These are phyloP conservation scores for Drosophila burlai DNA, from an alignment of 1,140 invertebrate genomes.

Conservation along the genomic window DNA sequence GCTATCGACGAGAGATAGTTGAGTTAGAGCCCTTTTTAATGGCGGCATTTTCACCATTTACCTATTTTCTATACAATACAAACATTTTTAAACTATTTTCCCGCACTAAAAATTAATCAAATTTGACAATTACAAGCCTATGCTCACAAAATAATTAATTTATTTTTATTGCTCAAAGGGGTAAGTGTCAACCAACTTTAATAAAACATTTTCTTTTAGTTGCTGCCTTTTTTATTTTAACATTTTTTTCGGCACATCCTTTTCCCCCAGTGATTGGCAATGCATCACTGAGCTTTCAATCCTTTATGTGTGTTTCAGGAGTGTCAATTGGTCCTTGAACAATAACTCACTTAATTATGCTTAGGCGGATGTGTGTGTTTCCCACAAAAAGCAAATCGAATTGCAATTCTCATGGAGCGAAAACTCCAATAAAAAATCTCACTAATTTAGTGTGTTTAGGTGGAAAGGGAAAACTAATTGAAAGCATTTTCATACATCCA, in stretches of 20 bases:
- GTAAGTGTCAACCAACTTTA: neutral
- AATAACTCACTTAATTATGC: constrained; percentile 65
- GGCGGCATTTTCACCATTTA: neutral
- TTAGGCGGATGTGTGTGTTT: constrained; percentile 8
- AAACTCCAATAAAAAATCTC: neutral
- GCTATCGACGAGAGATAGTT: neutral
- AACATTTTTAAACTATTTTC: too few species aligned
- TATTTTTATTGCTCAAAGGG: too few species aligned
- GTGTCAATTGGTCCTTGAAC: constrained; percentile 62
- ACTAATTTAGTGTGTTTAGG: neutral
- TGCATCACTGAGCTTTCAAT: constrained; percentile 39
- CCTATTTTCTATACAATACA: neutral
- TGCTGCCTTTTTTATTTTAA: too few species aligned
- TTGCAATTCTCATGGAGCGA: neutral
- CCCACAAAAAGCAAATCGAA: neutral
- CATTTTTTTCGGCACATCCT: too few species aligned
- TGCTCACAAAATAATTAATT: neutral
- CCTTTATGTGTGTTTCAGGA: constrained; percentile 10
- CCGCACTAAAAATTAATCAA: too few species aligned
- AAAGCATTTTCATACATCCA: neutral
- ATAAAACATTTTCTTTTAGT: too few species aligned
- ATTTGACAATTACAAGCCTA: neutral
- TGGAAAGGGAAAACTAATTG: neutral
- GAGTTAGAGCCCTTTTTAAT: neutral
- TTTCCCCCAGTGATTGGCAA: constrained; percentile 8